Evolutionary conservation across 2,113 vertebrate species (phyloP).

Genomic region (Rutilus rutilus): DNA sequence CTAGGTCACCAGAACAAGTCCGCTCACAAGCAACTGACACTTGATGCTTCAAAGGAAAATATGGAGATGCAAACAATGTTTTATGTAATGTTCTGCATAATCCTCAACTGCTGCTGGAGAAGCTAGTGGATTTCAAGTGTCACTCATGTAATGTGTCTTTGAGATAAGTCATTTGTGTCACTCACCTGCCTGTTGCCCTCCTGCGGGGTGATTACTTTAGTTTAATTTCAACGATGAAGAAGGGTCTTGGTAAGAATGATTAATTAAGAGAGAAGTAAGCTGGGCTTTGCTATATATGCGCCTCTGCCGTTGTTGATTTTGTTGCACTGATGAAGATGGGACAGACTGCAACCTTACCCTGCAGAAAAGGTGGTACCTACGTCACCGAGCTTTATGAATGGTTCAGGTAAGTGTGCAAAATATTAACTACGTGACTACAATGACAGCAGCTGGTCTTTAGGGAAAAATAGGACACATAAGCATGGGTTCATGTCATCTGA

Average conservation of each 20-base stretch:
- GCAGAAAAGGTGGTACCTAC: constrained; percentile 66
- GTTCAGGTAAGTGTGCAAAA: constrained; percentile 68
- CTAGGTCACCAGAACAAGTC: constrained; percentile 24
- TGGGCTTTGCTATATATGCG: constrained; percentile 59
- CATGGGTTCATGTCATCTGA: not conserved
- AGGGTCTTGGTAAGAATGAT: constrained; percentile 65
- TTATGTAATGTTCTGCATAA: not conserved
- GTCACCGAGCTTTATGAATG: constrained; percentile 71
- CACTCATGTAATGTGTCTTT: not conserved
- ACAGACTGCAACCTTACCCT: constrained; percentile 69
- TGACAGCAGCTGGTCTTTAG: not conserved
- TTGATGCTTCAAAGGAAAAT: not conserved
- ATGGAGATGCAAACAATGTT: not conserved
- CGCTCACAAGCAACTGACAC: not conserved
- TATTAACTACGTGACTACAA: not conserved
- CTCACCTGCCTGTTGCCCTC: constrained; percentile 17
- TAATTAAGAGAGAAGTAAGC: constrained; percentile 69
- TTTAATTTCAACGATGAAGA: constrained; percentile 73
- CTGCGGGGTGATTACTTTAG: constrained; percentile 69
- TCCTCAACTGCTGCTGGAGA: not conserved
- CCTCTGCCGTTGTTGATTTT: not conserved
- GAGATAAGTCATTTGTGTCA: constrained; percentile 70
- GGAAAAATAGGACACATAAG: no score
- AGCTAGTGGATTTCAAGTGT: not conserved
- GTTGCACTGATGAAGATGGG: constrained; percentile 63